Evolutionary conservation across 2,113 vertebrate species (phyloP), one percentile per base, ranked within the genome.

Genomic region (Circaetus cinerascens): DNA sequence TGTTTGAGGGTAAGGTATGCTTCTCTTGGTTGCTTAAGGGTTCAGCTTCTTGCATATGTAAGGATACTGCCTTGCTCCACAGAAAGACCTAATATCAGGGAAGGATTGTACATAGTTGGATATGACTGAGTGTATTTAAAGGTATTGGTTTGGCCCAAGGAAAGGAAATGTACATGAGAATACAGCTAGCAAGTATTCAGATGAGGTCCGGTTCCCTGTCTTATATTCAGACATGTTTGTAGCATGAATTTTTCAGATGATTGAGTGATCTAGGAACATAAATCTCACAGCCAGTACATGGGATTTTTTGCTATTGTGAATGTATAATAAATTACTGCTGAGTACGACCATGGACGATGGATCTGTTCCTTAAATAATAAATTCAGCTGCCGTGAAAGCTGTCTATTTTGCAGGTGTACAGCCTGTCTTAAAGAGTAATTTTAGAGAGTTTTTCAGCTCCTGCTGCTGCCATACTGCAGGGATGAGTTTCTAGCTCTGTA

Each of bases 301-400:
- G 55, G 45, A 66, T 32, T 78, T 50, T 94, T 94, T 90, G 41
- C 89, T 88, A 3, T 90, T 91, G 74, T 91, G 87, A 88, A 79
- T 83, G 36, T 46, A 13, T 67, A 84, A 93, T 90, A 93, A 97
- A 91, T 91, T 86, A 82, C 62, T 69, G 36, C 71, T 91, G 56
- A 46, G 80, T 30, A 50, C 4, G 13, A 85, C 66, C 55, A 55
- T 0, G 2, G 45, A 69, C 72, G 69, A 89, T 73, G 69, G 73
- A 91, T 95, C 57, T 84, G 75, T 88, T 90, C 56, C 86, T 91
- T 89, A 84, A 90, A 86, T 59, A 96, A 93, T 74, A 86, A 90
- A 88, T 90, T 63, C 86, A 92, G 67, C 88, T 80, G n/a, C 86
- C 14, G 6, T 64, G 91, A 89, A 91, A 89, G 32, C 76, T 1